Percentiles rank a stretch among this genome's conserved stretches.
Evolutionary conservation across 2,113 vertebrate species (phyloP).

Genomic region (Pygoscelis antarcticus): DNA sequence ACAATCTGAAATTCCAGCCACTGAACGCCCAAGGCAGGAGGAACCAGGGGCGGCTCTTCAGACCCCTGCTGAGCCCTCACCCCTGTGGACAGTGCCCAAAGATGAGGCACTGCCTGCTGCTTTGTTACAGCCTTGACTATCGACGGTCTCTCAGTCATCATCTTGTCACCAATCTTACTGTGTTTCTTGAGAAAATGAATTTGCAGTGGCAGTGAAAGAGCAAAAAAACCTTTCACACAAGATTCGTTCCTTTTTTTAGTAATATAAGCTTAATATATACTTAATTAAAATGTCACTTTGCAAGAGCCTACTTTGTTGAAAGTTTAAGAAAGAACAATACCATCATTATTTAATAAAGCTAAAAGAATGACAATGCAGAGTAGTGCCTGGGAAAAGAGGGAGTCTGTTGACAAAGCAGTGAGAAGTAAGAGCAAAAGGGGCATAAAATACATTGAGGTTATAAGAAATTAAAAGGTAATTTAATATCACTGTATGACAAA

Average conservation of each 20-base stretch:
- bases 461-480: background rate
- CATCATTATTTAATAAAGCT: background rate
- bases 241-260: background rate
- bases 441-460: background rate
- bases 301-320: background rate
- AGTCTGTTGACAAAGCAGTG: background rate
- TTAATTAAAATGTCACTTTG: background rate
- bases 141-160: background rate
- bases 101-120: fast-evolving
- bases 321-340: background rate
- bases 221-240: background rate
- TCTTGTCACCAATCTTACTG: background rate
- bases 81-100: background rate
- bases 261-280: background rate
- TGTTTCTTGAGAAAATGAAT: background rate
- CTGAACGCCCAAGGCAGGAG: background rate
- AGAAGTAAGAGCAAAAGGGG: background rate
- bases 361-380: background rate
- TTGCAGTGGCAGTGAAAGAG: background rate
- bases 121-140: background rate
- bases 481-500: background rate
- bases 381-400: background rate
- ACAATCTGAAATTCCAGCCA: background rate
- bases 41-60: background rate
- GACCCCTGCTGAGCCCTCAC: background rate